These are phyloP conservation scores for Chironomus tepperi DNA, from an alignment of 1,140 invertebrate genomes.

Conservation along the genomic window DNA sequence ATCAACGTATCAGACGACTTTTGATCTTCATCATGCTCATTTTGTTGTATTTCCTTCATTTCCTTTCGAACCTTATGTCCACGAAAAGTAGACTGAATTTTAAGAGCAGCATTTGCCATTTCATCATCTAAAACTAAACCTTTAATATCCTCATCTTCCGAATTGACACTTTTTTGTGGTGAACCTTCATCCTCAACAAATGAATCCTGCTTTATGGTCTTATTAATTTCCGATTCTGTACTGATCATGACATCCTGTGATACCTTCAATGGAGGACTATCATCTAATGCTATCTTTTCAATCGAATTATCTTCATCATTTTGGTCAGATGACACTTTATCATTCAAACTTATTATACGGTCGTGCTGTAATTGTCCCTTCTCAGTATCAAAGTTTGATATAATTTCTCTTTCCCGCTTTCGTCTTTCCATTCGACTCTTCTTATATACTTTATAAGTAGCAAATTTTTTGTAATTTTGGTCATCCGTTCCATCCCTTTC, in stretches of 20 bases:
- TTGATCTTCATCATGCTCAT: neutral
- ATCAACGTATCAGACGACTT: neutral
- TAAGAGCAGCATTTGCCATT: neutral
- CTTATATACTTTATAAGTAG: slow-evolving; percentile 10
- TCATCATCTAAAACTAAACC: neutral
- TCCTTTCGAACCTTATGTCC: neutral
- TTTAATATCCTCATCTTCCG: slow-evolving; percentile 19
- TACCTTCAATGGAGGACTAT: neutral
- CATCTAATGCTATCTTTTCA: neutral
- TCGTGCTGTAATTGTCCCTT: neutral
- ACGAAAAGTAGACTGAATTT: neutral
- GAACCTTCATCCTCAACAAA: slow-evolving; percentile 31
- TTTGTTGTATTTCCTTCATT: neutral
- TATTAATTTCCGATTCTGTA: slow-evolving; percentile 27
- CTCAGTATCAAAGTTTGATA: neutral
- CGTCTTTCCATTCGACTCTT: neutral
- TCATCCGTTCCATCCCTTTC: slow-evolving; percentile 31
- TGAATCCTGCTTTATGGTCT: slow-evolving; percentile 28
- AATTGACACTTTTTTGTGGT: slow-evolving; percentile 24
- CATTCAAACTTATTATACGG: no score
- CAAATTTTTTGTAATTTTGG: slow-evolving; percentile 25
- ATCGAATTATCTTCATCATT: neutral
- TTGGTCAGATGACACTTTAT: neutral
- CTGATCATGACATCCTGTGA: neutral
- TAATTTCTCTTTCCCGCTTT: neutral